Evolutionary conservation across 2,888 invertebrate species (phyloP).

Genomic region (Neuroscelio doddi): DNA sequence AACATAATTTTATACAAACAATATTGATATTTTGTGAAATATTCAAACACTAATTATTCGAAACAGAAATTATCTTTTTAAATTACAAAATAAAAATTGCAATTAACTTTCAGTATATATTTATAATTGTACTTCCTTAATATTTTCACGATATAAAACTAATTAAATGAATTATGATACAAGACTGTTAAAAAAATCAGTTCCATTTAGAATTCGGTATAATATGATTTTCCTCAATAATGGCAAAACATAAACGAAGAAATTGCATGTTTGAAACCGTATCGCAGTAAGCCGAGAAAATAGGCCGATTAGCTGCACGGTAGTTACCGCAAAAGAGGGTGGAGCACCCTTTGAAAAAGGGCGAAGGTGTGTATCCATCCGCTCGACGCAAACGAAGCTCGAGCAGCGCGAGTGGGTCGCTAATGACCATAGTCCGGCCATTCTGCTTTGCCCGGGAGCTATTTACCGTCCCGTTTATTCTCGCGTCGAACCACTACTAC

Average conservation of each 20-base stretch:
- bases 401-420: constrained; percentile 43
- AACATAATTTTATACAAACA: no score
- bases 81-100: no score
- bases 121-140: no score
- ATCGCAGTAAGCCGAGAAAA: constrained; percentile 30
- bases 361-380: constrained; percentile 37
- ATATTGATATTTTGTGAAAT: no score
- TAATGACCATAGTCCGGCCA: constrained; percentile 51
- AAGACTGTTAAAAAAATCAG: no score
- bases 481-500: constrained; percentile 28
- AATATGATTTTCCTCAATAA: constrained; percentile 22
- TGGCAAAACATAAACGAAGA: constrained; percentile 10
- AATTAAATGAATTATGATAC: no score
- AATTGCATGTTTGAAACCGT: constrained; percentile 24
- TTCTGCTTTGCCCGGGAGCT: constrained; percentile 40
- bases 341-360: constrained; percentile 28
- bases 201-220: constrained; percentile 8
- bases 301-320: constrained; percentile 39
- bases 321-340: constrained; percentile 36
- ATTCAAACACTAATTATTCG: no score
- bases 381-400: constrained; percentile 32
- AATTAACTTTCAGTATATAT: no score
- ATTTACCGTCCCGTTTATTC: constrained; percentile 41
- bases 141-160: no score
- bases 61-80: no score